A percentile compares a stretch with the other conserved stretches of the same genome.
These are phyloP conservation scores for Frankliniella intonsa DNA, from an alignment of 2,888 invertebrate genomes.

Conservation along the genomic window DNA sequence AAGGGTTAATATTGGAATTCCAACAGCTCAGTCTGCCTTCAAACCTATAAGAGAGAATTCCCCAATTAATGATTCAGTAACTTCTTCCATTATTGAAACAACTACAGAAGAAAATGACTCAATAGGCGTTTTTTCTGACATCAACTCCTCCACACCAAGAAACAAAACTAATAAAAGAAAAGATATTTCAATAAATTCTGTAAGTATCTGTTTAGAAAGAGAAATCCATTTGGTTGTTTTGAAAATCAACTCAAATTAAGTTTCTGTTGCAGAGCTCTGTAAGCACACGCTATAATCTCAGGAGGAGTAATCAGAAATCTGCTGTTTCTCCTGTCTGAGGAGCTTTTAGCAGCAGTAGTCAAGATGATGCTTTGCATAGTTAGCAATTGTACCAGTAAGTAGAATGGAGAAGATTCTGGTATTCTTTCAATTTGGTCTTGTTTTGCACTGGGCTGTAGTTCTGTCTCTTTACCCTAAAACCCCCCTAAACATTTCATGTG, in stretches of 20 bases:
- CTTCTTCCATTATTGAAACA: not conserved
- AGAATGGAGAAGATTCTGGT: not conserved
- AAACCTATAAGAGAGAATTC: not conserved
- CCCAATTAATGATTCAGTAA: not conserved
- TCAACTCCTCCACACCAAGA: not conserved
- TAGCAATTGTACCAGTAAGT: not conserved
- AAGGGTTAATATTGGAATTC: not conserved
- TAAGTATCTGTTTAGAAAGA: not conserved
- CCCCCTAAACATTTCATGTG: not conserved
- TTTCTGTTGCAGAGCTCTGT: not conserved
- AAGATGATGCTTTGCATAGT: not conserved
- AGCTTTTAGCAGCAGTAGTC: not conserved
- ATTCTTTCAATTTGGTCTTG: not conserved
- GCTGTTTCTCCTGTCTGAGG: not conserved
- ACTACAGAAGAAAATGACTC: not conserved
- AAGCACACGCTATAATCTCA: not conserved
- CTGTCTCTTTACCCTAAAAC: not conserved
- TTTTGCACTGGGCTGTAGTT: not conserved
- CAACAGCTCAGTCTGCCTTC: not conserved
- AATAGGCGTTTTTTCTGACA: not conserved
- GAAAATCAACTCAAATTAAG: not conserved
- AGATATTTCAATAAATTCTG: not conserved
- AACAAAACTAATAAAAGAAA: not conserved
- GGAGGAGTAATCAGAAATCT: not conserved
- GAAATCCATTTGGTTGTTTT: not conserved